These are phyloP conservation scores for Chionodraco myersi DNA, from an alignment of 2,113 vertebrate genomes.

Conservation along the genomic window DNA sequence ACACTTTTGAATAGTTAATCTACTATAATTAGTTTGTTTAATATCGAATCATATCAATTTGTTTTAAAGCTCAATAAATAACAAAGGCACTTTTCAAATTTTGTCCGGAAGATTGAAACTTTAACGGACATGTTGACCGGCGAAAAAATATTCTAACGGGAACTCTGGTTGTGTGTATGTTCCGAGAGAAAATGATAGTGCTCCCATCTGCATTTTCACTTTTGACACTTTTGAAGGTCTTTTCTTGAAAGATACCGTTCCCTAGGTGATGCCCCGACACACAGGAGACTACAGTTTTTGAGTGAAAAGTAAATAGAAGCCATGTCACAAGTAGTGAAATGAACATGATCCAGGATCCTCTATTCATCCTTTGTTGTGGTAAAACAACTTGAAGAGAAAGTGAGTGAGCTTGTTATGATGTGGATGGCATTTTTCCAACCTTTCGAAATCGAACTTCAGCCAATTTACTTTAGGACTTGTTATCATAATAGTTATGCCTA, in stretches of 20 bases:
- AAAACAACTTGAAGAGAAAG: not conserved
- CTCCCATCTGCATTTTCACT: not conserved
- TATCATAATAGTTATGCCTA: not conserved
- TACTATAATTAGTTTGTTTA: too few relatives aligned
- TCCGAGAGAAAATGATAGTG: not conserved
- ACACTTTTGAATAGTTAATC: too few relatives aligned
- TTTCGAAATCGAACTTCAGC: constrained; percentile 1
- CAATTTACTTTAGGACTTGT: constrained; percentile 10
- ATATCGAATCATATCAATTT: too few relatives aligned
- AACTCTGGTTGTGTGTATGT: too few relatives aligned
- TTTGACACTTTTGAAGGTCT: not conserved
- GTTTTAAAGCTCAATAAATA: too few relatives aligned
- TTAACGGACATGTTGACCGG: too few relatives aligned
- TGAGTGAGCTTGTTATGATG: not conserved
- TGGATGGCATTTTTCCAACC: not conserved
- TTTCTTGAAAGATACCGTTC: too few relatives aligned
- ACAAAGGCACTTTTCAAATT: too few relatives aligned
- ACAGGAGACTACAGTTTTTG: not conserved
- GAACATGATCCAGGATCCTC: not conserved
- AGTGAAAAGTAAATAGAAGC: constrained; percentile 8
- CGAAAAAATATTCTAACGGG: too few relatives aligned
- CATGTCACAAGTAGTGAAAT: not conserved
- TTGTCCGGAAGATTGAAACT: too few relatives aligned
- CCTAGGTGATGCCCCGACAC: not conserved
- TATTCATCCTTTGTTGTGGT: not conserved